Base-by-base conservation (phyloP, 2,797 vertebrate species). In the Ctenopoma kingsleyae region DNA sequence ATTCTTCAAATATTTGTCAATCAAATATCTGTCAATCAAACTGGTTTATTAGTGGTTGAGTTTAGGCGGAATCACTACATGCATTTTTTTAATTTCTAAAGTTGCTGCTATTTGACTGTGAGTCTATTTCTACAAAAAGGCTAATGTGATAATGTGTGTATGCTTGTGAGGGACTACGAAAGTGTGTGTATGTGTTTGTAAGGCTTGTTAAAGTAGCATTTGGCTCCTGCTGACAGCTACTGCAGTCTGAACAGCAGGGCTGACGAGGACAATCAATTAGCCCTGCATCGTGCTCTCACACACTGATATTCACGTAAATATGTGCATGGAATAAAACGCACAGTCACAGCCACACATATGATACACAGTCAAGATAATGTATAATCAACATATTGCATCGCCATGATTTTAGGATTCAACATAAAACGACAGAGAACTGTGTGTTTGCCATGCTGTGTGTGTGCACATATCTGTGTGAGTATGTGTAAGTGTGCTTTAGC, bases 191-290 rank as follows among this genome's bases (percentile, higher is more conserved):
- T 59, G 61, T 70, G 64, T 63, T 72, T 74, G 57, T 73, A 55
- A 61, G 60, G 65, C 83, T 90, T 89, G 86, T 92, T 91, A 89
- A 80, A 61, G 81, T 48, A 84, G 85, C 84, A 86, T 82, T 87
- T 81, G 83, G 83, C 80, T 88, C 85, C 81, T 84, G 84, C 85
- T 89, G 88, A 92, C 88, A 91, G 86, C 67, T 78, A 82, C 88
- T 82, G 89, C 90, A 88, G 89, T 85, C 74, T 78, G 73, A 87
- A 83, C 85, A 89, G 81, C 86, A 77, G 80, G 86, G 78, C 80
- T 88, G 85, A 91, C 17, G 65, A 90, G 80, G 83, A 91, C 83
- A 92, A 92, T 92, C 90, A 92, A 91, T 92, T 92, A 92, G 74
- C 71, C 44, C 74, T 81, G 74, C 80, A 84, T 67, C 70, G 20